These are phyloP conservation scores for Apostichopus californicus DNA, from an alignment of 35 echinoderm and acorn worm species.

Conservation along the genomic window DNA sequence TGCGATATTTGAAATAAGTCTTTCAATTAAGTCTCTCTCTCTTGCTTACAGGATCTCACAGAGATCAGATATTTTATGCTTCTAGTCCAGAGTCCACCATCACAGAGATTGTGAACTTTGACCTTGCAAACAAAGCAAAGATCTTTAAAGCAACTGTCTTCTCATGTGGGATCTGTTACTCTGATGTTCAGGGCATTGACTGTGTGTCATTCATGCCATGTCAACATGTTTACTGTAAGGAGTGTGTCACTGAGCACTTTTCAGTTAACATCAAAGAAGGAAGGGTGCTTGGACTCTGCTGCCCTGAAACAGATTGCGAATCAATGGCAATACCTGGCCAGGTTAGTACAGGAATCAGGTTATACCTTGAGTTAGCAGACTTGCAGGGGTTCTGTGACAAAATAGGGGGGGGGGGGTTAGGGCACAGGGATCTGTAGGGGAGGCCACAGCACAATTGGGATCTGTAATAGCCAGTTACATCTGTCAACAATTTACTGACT, in stretches of 20 bases:
- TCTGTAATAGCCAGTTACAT: no score
- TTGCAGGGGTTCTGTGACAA: no score
- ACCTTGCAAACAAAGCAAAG: constrained; percentile 12
- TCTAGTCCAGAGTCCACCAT: constrained; percentile 1
- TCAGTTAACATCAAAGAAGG: constrained; percentile 55
- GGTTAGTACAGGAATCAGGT: constrained; percentile 24
- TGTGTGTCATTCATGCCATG: constrained; percentile 44
- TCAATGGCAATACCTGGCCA: constrained; percentile 39
- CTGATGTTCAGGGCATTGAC: constrained; percentile 38
- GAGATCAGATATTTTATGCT: background rate
- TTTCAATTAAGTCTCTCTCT: background rate
- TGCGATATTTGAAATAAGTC: background rate
- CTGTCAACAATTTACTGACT: no score
- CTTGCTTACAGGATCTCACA: background rate
- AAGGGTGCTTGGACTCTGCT: constrained; percentile 34
- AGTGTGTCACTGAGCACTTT: constrained; percentile 59
- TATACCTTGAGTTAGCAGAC: background rate
- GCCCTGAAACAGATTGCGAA: constrained; percentile 55
- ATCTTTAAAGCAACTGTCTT: constrained; percentile 11
- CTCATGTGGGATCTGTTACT: constrained; percentile 56
- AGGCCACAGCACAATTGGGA: no score
- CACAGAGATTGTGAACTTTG: background rate
- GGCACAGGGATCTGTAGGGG: no score
- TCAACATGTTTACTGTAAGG: constrained; percentile 59
- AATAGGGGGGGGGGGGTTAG: no score